Evolutionary conservation across 2,888 invertebrate species (phyloP), one percentile per base, ranked within the genome.

Genomic region (Eumacrocentrus americanus): DNA sequence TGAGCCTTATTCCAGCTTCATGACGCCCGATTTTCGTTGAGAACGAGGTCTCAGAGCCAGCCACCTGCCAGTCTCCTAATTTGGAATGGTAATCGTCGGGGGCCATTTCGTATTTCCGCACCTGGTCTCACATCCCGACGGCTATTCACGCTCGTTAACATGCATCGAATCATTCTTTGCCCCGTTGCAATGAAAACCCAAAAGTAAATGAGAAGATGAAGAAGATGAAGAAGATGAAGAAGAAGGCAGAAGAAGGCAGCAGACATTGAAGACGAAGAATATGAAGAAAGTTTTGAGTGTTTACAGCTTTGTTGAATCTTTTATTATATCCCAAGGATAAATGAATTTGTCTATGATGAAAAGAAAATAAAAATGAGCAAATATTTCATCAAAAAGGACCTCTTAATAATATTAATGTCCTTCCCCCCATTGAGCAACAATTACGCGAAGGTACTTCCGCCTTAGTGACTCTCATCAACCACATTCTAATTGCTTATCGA

Each of bases 71-170:
- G 46, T 59, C 57, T 37, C 29, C 53, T 58, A 67, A 66, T 66
- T 62, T 66, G 57, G 40, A 64, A 62, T 66, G 66, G 61, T 64
- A 64, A 64, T 66, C 50, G 44, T 61, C 50, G 51, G 58, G 50
- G 38, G 42, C 51, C 23, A 58, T 48, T 51, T 50, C 44, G 37
- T 53, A 54, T 44, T 58, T 50, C 29, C 51, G 50, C 51, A 62
- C n/a, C n/a, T n/a, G n/a, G n/a, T n/a, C n/a, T n/a, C n/a, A n/a
- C n/a, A n/a, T n/a, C n/a, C n/a, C n/a, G n/a, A n/a, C n/a, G n/a
- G n/a, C n/a, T n/a, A n/a, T n/a, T n/a, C n/a, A n/a, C n/a, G n/a
- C n/a, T n/a, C n/a, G n/a, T n/a, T n/a, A n/a, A n/a, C n/a, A n/a
- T n/a, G n/a, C n/a, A n/a, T n/a, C n/a, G n/a, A n/a, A n/a, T n/a